A percentile compares a stretch with the other conserved stretches of the same genome.
phyloP scores from a whole-genome alignment of 2,113 vertebrate genomes.

The Chamaetylas fuelleborni region DNA sequence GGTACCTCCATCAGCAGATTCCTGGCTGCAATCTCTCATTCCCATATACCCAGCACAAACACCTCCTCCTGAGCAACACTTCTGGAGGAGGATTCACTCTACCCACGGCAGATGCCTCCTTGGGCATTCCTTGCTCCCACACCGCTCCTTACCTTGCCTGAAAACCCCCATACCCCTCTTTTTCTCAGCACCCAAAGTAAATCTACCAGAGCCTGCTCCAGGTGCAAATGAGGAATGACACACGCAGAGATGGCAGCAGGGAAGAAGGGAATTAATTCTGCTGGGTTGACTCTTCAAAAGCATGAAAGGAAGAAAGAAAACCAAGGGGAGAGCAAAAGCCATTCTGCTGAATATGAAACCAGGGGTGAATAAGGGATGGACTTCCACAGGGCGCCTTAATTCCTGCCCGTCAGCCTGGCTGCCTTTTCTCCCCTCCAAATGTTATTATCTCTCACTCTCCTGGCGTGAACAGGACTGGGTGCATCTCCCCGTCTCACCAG shows the following conservation, averaged over 20 bases:
- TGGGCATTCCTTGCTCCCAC: not conserved
- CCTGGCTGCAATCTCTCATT: not conserved
- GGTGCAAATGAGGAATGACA: not conserved
- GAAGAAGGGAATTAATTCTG: slow-evolving; percentile 26
- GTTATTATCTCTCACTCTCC: slow-evolving; percentile 69
- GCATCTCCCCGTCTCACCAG: slow-evolving; percentile 48
- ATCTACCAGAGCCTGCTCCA: not conserved
- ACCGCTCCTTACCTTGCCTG: not conserved
- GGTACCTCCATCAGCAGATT: not conserved
- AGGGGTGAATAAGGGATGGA: slow-evolving; percentile 16
- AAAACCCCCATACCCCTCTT: not conserved
- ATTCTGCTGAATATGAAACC: slow-evolving; percentile 20
- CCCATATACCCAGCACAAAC: not conserved
- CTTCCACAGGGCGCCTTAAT: slow-evolving; percentile 59
- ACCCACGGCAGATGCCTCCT: not conserved
- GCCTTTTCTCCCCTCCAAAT: slow-evolving; percentile 33
- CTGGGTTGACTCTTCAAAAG: not conserved
- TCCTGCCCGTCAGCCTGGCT: slow-evolving; percentile 50
- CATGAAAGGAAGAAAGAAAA: not conserved
- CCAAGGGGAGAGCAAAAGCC: not conserved
- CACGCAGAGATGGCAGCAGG: not conserved
- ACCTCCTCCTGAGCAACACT: fast-evolving
- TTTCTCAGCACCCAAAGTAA: not conserved
- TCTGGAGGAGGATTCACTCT: not conserved
- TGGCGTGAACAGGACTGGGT: slow-evolving; percentile 39